phyloP scores from a whole-genome alignment of 2,113 vertebrate species.

The Vireo altiloquus region DNA sequence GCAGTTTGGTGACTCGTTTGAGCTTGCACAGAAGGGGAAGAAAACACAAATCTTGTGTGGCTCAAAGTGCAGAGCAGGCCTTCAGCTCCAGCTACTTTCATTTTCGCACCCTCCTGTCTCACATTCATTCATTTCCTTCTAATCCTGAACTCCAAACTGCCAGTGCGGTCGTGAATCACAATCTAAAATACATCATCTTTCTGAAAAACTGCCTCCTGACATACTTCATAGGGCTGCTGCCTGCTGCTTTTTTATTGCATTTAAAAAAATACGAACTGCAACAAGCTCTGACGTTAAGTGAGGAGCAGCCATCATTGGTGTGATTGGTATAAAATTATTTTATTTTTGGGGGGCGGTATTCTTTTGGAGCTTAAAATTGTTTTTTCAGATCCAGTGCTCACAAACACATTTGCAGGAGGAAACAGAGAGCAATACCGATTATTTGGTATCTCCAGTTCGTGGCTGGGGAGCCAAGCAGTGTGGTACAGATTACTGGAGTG shows the following conservation, averaged over 20 bases:
- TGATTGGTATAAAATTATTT: background rate
- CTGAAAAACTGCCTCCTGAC: background rate
- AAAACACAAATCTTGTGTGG: background rate
- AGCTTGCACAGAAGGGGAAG: background rate
- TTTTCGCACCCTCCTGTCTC: background rate
- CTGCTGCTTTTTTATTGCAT: background rate
- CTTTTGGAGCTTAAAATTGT: background rate
- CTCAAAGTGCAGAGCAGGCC: background rate
- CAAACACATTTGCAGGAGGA: conserved; percentile 25
- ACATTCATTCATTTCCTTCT: conserved; percentile 46
- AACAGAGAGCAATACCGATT: background rate
- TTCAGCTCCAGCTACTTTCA: background rate
- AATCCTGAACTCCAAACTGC: conserved; percentile 13
- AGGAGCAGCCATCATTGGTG: background rate
- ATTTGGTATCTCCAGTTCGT: background rate
- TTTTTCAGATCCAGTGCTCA: background rate
- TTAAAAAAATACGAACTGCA: background rate
- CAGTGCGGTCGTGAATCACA: background rate
- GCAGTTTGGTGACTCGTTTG: background rate
- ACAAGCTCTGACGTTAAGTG: background rate
- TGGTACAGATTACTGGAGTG: background rate
- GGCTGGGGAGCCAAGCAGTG: background rate
- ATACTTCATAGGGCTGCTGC: background rate
- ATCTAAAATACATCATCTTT: background rate
- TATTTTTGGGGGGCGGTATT: background rate